Base-by-base conservation (phyloP, 2,797 vertebrate genomes). In the Takifugu rubripes region DNA sequence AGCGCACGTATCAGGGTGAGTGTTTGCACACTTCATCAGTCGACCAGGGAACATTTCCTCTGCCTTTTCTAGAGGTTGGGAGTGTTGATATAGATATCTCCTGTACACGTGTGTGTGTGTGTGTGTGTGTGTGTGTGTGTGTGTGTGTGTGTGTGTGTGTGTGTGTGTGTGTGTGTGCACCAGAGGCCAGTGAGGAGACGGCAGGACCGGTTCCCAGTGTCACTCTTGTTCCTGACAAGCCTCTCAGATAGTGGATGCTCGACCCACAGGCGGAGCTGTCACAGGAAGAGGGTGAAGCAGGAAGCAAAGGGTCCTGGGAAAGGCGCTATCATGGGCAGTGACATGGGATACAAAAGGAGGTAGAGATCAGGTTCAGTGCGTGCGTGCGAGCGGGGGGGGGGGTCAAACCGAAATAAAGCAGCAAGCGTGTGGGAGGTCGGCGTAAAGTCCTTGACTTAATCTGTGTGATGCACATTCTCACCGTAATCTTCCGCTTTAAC, bases 261-360 rank as follows among this genome's bases (percentile, higher is more conserved):
- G 64, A 52, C 65, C 82, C 87, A 77, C 79, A 79, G 79, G 76
- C 69, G 76, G 82, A 76, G 87, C 87, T 84, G 80, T 77, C 87
- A 88, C 77, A 85, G 87, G 81, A 89, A 89, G 79, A 14, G 84
- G 83, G 83, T 88, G 87, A 87, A 89, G 86, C 88, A 89, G 91
- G 91, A 91, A 91, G 86, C 81, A 51, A 21, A 74, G 85, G 84
- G 90, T 89, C 89, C 85, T 90, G 89, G 89, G 87, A 90, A 87
- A 75, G 70, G 69, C 78, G 48, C 85, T 91, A 90, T 90, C 89
- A 72, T 71, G 85, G 83, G 83, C 85, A 84, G 71, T 77, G 79
- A 85, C 82, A 86, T 81, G 59, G 64, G 87, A 89, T 75, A 86
- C 79, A 84, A 88, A 87, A 72, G 81, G 82, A 84, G 72, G 78